A percentile compares a stretch with the other conserved stretches of the same genome.
These are phyloP conservation scores for Calliscelio sp. DNA, from an alignment of 2,888 invertebrate species.

Conservation along the genomic window DNA sequence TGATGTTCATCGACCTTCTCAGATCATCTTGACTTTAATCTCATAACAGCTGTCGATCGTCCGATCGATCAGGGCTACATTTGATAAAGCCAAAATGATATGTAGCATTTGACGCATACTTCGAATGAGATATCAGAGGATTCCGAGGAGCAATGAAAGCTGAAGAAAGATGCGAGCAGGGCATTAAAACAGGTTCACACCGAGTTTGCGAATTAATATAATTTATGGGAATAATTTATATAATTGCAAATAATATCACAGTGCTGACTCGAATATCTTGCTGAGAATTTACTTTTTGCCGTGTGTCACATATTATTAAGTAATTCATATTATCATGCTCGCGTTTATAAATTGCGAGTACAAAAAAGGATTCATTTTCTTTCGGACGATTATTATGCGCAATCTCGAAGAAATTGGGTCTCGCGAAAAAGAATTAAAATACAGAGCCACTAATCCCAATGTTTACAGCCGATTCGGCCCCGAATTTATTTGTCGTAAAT, in stretches of 20 bases:
- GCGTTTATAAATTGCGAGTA: conserved; percentile 46
- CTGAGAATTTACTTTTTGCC: conserved; percentile 29
- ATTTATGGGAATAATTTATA: conserved; percentile 70
- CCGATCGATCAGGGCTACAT: conserved; percentile 54
- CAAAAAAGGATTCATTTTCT: conserved; percentile 43
- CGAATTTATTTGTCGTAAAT: not conserved
- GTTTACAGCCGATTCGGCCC: not conserved
- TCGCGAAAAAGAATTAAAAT: not conserved
- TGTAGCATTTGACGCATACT: conserved; percentile 60
- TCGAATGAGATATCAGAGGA: conserved; percentile 65
- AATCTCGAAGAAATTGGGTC: not conserved
- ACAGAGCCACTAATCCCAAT: not conserved
- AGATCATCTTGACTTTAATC: conserved; percentile 58
- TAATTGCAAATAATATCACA: conserved; percentile 67
- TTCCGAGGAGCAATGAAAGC: conserved; percentile 53
- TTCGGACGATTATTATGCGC: conserved; percentile 2
- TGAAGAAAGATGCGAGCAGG: conserved; percentile 31
- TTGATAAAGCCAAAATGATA: conserved; percentile 66
- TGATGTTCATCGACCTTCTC: conserved; percentile 45
- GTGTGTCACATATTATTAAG: conserved; percentile 60
- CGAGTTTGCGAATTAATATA: conserved; percentile 49
- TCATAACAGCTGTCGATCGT: conserved; percentile 56
- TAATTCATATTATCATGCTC: conserved; percentile 62
- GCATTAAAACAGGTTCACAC: conserved; percentile 63
- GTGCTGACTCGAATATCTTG: conserved; percentile 26